These are phyloP conservation scores for Austrolebias charrua DNA, from an alignment of 2,797 vertebrate genomes.

Conservation along the genomic window DNA sequence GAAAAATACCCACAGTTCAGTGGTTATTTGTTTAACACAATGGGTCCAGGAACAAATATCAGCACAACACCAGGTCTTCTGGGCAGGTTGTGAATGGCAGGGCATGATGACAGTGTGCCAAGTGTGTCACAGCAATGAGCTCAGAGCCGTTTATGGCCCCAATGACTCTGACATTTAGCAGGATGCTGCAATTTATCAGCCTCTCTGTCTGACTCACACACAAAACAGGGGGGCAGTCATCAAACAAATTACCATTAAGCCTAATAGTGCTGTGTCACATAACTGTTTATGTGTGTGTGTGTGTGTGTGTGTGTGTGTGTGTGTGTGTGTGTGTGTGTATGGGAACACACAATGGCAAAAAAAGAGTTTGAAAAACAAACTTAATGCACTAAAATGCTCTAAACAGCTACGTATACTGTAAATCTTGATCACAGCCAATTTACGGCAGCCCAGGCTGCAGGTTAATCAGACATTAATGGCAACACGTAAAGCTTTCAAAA, in stretches of 20 bases:
- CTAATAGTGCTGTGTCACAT: slow-evolving; percentile 53
- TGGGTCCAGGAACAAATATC: slow-evolving; percentile 46
- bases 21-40: slow-evolving; percentile 22
- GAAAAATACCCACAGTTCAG: neutral
- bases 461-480: slow-evolving; percentile 40
- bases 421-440: slow-evolving; percentile 31
- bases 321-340: slow-evolving; percentile 30
- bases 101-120: slow-evolving; percentile 54
- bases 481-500: slow-evolving; percentile 21
- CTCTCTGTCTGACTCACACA: slow-evolving; percentile 65
- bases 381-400: slow-evolving; percentile 7
- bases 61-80: slow-evolving; percentile 42
- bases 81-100: slow-evolving; percentile 55
- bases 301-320: slow-evolving; percentile 29
- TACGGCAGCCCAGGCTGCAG: slow-evolving; percentile 38
- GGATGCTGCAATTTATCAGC: slow-evolving; percentile 73
- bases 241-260: slow-evolving; percentile 63
- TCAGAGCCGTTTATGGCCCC: slow-evolving; percentile 72
- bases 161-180: slow-evolving; percentile 71
- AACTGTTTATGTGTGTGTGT: slow-evolving; percentile 23
- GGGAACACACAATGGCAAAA: slow-evolving; percentile 36
- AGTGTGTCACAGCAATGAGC: slow-evolving; percentile 69
- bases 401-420: slow-evolving; percentile 6
- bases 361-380: slow-evolving; percentile 20
- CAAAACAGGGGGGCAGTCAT: slow-evolving; percentile 58